phyloP scores from a whole-genome alignment of 2,797 vertebrate species.

The Lutjanus campechanus region DNA sequence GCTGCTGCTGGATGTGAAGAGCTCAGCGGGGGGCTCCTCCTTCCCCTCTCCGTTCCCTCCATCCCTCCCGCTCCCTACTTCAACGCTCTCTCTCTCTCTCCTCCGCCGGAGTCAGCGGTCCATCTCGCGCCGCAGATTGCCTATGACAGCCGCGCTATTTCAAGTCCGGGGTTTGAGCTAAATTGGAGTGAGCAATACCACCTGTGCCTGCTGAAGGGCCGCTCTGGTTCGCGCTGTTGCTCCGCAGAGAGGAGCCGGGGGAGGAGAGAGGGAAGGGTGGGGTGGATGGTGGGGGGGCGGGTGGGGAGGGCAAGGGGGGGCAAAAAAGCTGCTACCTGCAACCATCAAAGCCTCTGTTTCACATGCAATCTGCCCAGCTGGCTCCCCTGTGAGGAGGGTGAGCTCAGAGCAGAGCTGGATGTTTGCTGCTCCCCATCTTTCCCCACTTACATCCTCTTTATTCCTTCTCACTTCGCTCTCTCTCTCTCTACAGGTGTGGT shows the following conservation, averaged over 20 bases:
- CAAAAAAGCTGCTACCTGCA: conserved; percentile 78
- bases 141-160: conserved; percentile 84
- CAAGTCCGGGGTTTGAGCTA: conserved; percentile 86
- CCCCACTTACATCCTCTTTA: conserved; percentile 6
- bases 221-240: conserved; percentile 66
- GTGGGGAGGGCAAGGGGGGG: conserved; percentile 12
- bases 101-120: conserved; percentile 74
- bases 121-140: conserved; percentile 83
- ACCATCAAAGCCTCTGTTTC: conserved; percentile 82
- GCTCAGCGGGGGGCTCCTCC: conserved; percentile 47
- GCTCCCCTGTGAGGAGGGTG: conserved; percentile 62
- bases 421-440: conserved; percentile 38
- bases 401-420: conserved; percentile 57
- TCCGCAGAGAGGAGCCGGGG: conserved; percentile 59
- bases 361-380: conserved; percentile 81
- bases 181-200: conserved; percentile 88
- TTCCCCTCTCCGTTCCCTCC: conserved; percentile 42
- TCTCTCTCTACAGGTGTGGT: conserved; percentile 26
- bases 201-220: conserved; percentile 83
- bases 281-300: conserved; percentile 19
- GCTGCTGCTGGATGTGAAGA: conserved; percentile 63
- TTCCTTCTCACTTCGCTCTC: conserved; percentile 15
- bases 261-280: conserved; percentile 8
- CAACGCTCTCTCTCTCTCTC: conserved; percentile 2
- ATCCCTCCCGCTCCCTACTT: conserved; percentile 22